phyloP scores from a whole-genome alignment of 2,797 vertebrate species.

The Melanotaenia boesemani region DNA sequence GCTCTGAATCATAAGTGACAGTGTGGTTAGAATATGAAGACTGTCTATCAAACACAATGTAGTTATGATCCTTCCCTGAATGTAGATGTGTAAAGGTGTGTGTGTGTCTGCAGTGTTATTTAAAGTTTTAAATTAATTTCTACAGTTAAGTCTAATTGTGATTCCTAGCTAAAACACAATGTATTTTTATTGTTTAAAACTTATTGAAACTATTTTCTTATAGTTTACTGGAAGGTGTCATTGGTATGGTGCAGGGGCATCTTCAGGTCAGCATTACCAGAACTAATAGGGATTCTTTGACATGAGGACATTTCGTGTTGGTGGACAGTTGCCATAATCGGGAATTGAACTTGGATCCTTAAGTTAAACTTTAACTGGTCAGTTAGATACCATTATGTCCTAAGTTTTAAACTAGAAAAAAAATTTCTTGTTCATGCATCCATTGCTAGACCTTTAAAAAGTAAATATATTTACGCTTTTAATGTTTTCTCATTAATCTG shows the following conservation, averaged over 20 bases:
- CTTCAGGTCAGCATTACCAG: constrained; percentile 25
- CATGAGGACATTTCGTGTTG: constrained; percentile 38
- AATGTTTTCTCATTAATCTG: background rate
- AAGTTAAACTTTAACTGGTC: constrained; percentile 25
- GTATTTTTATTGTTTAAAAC: constrained; percentile 25
- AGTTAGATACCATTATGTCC: background rate
- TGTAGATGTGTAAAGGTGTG: constrained; percentile 18
- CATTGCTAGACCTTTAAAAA: background rate
- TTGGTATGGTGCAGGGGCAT: constrained; percentile 19
- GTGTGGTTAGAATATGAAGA: constrained; percentile 58
- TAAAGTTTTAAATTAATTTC: constrained; percentile 50
- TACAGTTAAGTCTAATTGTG: constrained; percentile 10
- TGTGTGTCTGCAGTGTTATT: constrained; percentile 36
- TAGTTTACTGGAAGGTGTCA: background rate
- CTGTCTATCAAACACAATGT: constrained; percentile 61
- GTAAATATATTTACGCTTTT: background rate
- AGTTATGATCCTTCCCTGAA: constrained; percentile 32
- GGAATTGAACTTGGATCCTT: constrained; percentile 24
- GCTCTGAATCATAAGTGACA: constrained; percentile 68
- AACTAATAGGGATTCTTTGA: constrained; percentile 33
- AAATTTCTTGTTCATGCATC: constrained; percentile 3
- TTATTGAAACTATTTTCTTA: constrained; percentile 4
- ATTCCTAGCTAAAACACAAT: constrained; percentile 17
- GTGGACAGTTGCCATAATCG: constrained; percentile 36
- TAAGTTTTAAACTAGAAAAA: constrained; percentile 29